Base-by-base conservation (phyloP, 2,113 vertebrate genomes). In the Rissa tridactyla region DNA sequence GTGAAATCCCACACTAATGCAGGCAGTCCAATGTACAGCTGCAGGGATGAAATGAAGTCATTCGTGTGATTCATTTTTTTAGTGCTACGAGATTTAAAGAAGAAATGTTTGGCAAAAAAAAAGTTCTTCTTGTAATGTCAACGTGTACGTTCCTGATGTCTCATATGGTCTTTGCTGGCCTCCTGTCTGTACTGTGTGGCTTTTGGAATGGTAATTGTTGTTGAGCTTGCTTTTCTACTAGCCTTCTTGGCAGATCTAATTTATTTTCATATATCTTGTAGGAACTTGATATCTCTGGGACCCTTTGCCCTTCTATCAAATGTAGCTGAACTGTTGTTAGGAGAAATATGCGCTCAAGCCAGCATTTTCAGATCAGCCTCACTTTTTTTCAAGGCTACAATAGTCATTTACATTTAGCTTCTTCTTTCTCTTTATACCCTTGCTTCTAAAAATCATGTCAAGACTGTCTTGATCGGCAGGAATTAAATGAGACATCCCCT, bases 261-360 rank as follows among this genome's bases (percentile, higher is more conserved):
- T 79, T 90, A 70, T 94, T 96, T 96, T 85, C 70, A 60, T 22
- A 69, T 73, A 29, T 82, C 73, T 89, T 87, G 49, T 86, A 94
- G 52, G 83, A 89, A 84, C 36, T 64, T 13, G 12, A 15, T 95
- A 93, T 80, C 57, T 80, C 66, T 85, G 52, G 34, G 65, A 58
- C 34, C 14, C 34, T 85, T 93, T 79, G 77, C 65, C 38, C 68
- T 94, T 70, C 69, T 84, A 32, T 89, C 89, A 18, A 82, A 73
- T 82, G 82, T 94, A 81, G 73, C 73, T 92, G 83, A 72, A 86
- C 84, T 1, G 2, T 30, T 69, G 18, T 64, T 88, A 68, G 23
- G 49, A 82, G 44, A 91, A 72, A 78, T 1, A 26, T 40, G 2
- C 51, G 36, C 40, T 68, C 0, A 4, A 82, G 69, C 61, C 32